Base-by-base conservation (phyloP, 2,113 vertebrate genomes). In the Casuarius casuarius region DNA sequence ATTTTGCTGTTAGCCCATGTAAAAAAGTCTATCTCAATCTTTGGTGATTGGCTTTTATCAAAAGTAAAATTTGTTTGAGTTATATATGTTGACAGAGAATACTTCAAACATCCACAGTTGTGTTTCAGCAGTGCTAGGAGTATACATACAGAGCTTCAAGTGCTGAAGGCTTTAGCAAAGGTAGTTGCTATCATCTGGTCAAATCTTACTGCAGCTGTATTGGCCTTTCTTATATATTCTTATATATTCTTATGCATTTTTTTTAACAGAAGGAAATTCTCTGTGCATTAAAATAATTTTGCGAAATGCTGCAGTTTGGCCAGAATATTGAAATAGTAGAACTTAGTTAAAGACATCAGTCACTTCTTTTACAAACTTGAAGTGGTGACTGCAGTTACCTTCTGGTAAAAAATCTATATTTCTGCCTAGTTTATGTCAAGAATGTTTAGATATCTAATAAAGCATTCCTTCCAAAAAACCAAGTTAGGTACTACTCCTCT, bases 81-180 rank as follows among this genome's bases (percentile, higher is more conserved):
- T 70, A 10, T 0, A 0, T 0, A 0, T 74, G 63, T 40, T 62
- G 49, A 31, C 54, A 52, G 59, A 61, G 26, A 44, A 48, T 0
- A 3, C 19, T 46, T 77, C 61, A 10, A 22, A 44, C 7, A 22
- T 31, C 26, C 44, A n/a, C 9, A 66, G 59, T 16, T 42, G 17
- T 0, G 1, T 84, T 76, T 73, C 4, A 26, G n/a, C 33, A 21
- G 22, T 85, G 78, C 25, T 4, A 2, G 40, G 70, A 52, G 16
- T 3, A 0, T 16, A 5, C 0, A 0, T 31, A 7, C 28, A 4
- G 4, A 75, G 26, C 3, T 4, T 0, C 42, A 15, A 1, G 0
- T 0, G 4, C 15, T 44, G 61, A 87, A 74, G 20, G 6, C 48
- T n/a, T 14, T 46, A 72, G 46, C 31, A 54, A 54, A 67, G n/a